Conservation (phyloP, 2,888 invertebrate genomes). For the Orthosia incerta region DNA sequence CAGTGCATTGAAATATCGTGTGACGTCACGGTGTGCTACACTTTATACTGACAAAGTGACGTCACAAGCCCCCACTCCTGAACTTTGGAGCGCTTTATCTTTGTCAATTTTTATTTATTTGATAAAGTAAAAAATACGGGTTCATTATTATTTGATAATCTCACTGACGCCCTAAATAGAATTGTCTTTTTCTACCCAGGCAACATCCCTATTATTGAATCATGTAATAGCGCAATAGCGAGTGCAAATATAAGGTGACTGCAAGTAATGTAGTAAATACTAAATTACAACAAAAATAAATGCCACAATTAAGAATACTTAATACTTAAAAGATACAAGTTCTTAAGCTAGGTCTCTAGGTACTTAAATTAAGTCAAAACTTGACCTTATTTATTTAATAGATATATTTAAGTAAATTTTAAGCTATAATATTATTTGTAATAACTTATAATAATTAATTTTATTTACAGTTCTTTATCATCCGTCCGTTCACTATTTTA, state of each 20-base stretch:
- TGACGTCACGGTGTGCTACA: too few species aligned
- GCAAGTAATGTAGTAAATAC: background rate
- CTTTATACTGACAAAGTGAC: too few species aligned
- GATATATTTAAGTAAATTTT: background rate
- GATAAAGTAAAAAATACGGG: too few species aligned
- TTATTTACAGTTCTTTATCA: conserved; percentile 5
- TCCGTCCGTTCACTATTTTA: too few species aligned
- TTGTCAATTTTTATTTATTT: too few species aligned
- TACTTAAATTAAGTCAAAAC: background rate
- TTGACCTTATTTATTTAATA: background rate
- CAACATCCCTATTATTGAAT: background rate
- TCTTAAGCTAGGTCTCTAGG: too few species aligned
- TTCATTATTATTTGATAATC: too few species aligned
- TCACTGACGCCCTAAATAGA: too few species aligned
- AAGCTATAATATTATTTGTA: background rate
- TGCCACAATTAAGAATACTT: conserved; percentile 8
- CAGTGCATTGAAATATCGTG: too few species aligned
- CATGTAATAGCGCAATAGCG: background rate
- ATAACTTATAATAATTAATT: background rate
- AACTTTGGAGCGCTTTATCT: too few species aligned
- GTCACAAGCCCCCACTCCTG: too few species aligned
- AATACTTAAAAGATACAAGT: background rate
- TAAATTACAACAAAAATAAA: conserved; percentile 8
- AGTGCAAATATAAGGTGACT: background rate
- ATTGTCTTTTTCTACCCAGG: too few species aligned